Evolutionary conservation across 2,888 invertebrate species (phyloP), one percentile per base, ranked within the genome.

Genomic region (Lapara coniferarum): DNA sequence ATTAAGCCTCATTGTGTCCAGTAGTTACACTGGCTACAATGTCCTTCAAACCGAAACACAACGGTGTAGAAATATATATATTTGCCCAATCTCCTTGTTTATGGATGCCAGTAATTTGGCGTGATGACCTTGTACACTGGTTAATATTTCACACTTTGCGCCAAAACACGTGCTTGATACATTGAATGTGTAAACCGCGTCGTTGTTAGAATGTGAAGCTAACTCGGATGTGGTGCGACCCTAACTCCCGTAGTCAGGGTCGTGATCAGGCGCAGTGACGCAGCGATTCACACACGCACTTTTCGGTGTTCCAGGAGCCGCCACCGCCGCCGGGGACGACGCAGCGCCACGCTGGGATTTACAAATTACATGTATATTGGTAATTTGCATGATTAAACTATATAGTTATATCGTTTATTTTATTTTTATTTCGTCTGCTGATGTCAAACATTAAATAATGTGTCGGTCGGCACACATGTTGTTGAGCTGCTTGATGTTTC

Each of bases 201-300:
- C 3, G 56, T 12, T 12, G 56, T 25, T 25, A 5, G 16, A 56
- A 10, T 25, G 56, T n/a, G 13, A 14, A 30, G 25, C 25, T 58
- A n/a, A 37, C 8, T n/a, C 7, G 25, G 58, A 37, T 44, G 58
- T 37, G 25, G 14, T n/a, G 53, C 16, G n/a, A 53, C 16, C n/a
- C 16, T 53, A 53, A 16, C 53, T 16, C 10, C 2, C 8, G 16
- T 53, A 8, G 37, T 37, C 37, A 3, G 7, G 6, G n/a, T 8
- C 16, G 53, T 37, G 14, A n/a, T 58, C 58, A 58, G 56, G 12
- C 12, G 58, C 8, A 8, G 69, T 81, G 82, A 89, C 87, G 75
- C 77, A 73, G 87, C 89, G 79, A 69, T 86, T 88, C 88, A 78
- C 89, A 86, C 85, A 81, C 73, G 63, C 37, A 66, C 72, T 74